Conservation (phyloP, 2,113 vertebrate species). For the Podarcis raffonei region DNA sequence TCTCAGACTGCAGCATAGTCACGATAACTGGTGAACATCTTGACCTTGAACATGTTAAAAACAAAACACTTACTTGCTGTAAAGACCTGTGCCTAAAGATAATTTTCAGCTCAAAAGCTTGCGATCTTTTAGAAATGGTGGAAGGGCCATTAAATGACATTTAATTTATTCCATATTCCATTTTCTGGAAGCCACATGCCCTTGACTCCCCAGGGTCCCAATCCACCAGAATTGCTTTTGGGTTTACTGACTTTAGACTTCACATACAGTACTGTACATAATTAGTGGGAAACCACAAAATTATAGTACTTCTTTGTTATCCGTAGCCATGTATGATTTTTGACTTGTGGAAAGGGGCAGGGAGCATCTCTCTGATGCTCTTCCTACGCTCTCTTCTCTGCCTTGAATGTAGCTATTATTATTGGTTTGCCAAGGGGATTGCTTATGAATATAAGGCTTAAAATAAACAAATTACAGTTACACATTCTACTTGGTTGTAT, state of each 20-base stretch:
- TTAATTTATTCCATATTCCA: background rate
- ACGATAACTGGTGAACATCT: background rate
- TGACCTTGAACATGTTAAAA: background rate
- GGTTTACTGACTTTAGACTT: background rate
- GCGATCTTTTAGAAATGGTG: background rate
- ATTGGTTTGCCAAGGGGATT: background rate
- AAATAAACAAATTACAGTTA: background rate
- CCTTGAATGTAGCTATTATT: background rate
- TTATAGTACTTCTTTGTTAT: no score
- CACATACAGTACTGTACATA: no score
- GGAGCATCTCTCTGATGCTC: background rate
- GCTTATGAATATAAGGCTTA: background rate
- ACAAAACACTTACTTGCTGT: background rate
- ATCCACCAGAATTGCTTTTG: background rate
- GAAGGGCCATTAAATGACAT: background rate
- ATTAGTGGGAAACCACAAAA: no score
- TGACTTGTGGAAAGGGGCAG: background rate
- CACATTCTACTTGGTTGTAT: background rate
- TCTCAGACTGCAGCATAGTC: background rate
- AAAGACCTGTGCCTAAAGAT: background rate
- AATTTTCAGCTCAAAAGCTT: background rate
- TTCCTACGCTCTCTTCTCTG: background rate
- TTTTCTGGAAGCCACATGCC: background rate
- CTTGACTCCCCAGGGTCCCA: background rate
- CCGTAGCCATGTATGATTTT: no score